Evolutionary conservation across 2,888 invertebrate species (phyloP), one percentile per base, ranked within the genome.

Genomic region (Criorhina ranunculi): DNA sequence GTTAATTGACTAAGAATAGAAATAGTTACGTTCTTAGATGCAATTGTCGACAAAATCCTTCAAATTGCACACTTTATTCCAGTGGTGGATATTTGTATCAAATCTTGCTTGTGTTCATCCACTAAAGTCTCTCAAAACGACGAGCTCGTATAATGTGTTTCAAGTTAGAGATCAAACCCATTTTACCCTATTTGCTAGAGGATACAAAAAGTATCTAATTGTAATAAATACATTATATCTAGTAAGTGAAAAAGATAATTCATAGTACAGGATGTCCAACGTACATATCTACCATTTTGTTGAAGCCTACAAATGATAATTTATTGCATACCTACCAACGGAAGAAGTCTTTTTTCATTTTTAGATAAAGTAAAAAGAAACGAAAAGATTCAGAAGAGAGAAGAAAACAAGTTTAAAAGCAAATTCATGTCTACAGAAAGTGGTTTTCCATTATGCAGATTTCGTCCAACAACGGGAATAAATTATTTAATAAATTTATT

Each of bases 381-480:
- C 5, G 17, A 11, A 46, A 64, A 37, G 35, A 17, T 4, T 5
- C 15, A 11, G 46, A 64, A 37, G 35, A 29, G 4, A 53, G 31
- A 69, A n/a, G 19, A 64, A 70, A 64, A 53, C 51, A 70, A 72
- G 70, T 82, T 78, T 77, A 82, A 82, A 82, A 82, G 82, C 82
- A 82, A 67, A 82, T 82, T 33, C 82, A 53, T 82, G 82, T 82
- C 77, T 67, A 42, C 37, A 33, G 17, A 77, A 66, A 82, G 72
- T 76, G 57, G 35, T 75, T 59, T 79, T 75, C 73, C 83, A 79
- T 79, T 83, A 83, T 83, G 83, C 83, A 79, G 79, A 79, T 83
- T 79, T 57, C 57, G 44, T 69, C 46, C 67, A 55, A 55, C 37
- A 69, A 49, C 53, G 53, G 37, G 79, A 67, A 79, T 75, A 83